Evolutionary conservation across 2,888 invertebrate species (phyloP).

Genomic region (Molorchus minor): DNA sequence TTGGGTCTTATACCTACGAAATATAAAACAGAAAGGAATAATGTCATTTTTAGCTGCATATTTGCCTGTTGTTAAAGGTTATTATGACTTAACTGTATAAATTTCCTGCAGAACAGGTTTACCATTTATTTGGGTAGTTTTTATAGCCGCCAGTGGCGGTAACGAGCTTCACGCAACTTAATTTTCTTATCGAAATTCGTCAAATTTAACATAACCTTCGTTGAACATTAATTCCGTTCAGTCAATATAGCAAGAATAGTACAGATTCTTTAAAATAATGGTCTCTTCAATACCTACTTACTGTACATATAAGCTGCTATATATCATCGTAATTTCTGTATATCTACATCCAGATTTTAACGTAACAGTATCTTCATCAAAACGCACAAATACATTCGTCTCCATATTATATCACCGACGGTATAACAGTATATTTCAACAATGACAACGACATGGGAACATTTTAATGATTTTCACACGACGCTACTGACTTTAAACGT

Average conservation of each 20-base stretch:
- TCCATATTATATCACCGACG: too few species aligned
- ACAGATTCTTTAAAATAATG: too few species aligned
- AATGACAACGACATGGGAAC: background rate
- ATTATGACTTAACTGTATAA: slow-evolving; percentile 6
- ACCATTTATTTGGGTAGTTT: background rate
- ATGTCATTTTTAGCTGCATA: background rate
- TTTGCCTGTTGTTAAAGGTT: background rate
- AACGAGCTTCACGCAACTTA: slow-evolving; percentile 2
- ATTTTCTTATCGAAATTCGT: slow-evolving; percentile 6
- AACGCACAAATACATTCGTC: too few species aligned
- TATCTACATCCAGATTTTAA: too few species aligned
- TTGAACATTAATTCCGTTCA: background rate
- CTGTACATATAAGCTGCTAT: too few species aligned
- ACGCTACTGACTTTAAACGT: background rate
- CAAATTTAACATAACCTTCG: slow-evolving; percentile 13
- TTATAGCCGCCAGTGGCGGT: background rate
- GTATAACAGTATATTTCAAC: background rate
- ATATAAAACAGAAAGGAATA: too few species aligned
- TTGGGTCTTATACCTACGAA: too few species aligned
- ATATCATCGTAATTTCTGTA: too few species aligned
- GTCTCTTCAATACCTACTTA: too few species aligned
- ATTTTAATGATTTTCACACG: background rate
- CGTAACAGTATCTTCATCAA: too few species aligned
- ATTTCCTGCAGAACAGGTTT: background rate
- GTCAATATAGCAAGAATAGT: background rate